Percentiles rank a stretch among this genome's conserved stretches.
These are phyloP conservation scores for Anhinga rufa DNA, from an alignment of 2,113 vertebrate species.

Conservation along the genomic window DNA sequence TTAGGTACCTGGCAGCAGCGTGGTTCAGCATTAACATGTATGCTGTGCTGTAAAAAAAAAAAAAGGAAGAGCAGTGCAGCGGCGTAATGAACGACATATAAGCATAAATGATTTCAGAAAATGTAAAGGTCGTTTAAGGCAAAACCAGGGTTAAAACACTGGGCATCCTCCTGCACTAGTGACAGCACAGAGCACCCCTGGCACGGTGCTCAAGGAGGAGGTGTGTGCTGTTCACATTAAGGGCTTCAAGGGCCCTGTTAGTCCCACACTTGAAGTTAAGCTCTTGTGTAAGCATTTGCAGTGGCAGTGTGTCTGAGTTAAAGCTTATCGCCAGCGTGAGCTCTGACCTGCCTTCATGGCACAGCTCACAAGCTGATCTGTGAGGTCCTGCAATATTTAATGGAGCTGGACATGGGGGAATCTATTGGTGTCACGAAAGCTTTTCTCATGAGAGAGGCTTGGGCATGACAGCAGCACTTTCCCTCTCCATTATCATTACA, in stretches of 20 bases:
- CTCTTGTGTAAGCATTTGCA: rapidly evolving
- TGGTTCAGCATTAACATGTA: neutral
- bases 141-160: rapidly evolving
- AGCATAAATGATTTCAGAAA: rapidly evolving
- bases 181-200: neutral
- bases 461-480: neutral
- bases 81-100: rapidly evolving
- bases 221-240: neutral
- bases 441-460: neutral
- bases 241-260: neutral
- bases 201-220: neutral
- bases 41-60: neutral
- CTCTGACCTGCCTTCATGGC: neutral
- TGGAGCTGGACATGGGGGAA: neutral
- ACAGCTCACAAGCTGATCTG: neutral
- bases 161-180: neutral
- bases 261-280: neutral
- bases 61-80: neutral
- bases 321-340: neutral
- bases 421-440: neutral
- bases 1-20: neutral
- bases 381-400: neutral
- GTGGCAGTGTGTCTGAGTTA: rapidly evolving
- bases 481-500: neutral
- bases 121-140: neutral